Conservation (phyloP, 2,113 vertebrate genomes). For the Rhea americana region DNA sequence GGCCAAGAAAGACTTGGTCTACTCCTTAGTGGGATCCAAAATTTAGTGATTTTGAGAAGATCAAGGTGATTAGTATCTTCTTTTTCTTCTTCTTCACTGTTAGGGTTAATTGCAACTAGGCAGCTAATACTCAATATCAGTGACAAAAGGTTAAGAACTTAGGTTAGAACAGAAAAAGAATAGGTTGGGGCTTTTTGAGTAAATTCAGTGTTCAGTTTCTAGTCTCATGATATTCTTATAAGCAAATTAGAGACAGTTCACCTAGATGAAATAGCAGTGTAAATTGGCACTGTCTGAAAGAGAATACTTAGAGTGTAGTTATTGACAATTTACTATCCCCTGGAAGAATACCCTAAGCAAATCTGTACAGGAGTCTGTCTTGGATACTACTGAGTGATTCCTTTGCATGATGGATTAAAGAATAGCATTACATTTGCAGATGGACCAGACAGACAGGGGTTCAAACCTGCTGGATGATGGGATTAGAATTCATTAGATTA, state of each 20-base stretch:
- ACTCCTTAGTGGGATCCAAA: not conserved
- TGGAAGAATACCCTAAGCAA: not conserved
- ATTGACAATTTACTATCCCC: not conserved
- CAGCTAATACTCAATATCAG: not conserved
- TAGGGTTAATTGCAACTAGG: not conserved
- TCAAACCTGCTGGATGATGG: not conserved
- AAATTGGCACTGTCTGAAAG: not conserved
- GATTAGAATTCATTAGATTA: not conserved
- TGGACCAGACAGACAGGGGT: not conserved
- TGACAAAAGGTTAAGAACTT: not conserved
- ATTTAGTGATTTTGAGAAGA: not conserved
- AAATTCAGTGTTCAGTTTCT: not conserved
- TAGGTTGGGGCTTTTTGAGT: not conserved
- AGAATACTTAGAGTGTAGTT: not conserved
- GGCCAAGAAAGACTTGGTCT: not conserved
- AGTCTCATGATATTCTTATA: not conserved
- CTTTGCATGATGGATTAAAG: not conserved
- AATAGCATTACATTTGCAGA: not conserved
- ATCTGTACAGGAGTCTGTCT: not conserved
- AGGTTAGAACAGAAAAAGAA: not conserved
- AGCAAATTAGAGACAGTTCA: not conserved
- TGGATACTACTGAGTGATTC: not conserved
- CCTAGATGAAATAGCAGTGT: not conserved
- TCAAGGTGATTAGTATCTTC: not conserved
- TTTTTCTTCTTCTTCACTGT: not conserved